phyloP scores from a whole-genome alignment of 2,888 invertebrate species.

The Ophion ventricosus region DNA sequence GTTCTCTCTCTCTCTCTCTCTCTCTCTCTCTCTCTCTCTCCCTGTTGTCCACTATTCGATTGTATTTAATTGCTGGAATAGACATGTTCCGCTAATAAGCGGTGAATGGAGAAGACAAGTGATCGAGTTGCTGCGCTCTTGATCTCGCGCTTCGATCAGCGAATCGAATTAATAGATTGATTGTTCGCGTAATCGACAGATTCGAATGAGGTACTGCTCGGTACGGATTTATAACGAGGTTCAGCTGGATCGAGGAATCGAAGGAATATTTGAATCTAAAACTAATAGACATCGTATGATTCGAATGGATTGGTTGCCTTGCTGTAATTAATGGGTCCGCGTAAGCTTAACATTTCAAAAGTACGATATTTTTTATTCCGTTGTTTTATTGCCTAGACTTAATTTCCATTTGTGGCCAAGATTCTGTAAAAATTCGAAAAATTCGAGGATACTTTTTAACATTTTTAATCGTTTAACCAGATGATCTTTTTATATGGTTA shows the following conservation, averaged over 20 bases:
- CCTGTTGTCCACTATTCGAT: not conserved
- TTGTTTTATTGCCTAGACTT: too few relatives aligned
- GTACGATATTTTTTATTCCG: too few relatives aligned
- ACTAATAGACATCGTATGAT: too few relatives aligned
- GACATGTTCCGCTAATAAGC: constrained; percentile 33
- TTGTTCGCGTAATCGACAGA: constrained; percentile 5
- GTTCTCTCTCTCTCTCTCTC: not conserved
- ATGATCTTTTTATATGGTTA: too few relatives aligned
- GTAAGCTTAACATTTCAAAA: too few relatives aligned
- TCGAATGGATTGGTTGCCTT: too few relatives aligned
- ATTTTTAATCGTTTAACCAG: too few relatives aligned
- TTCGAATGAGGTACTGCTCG: not conserved
- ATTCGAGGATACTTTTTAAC: too few relatives aligned
- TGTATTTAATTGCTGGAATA: constrained; percentile 35
- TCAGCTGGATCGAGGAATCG: not conserved
- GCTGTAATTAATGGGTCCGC: too few relatives aligned
- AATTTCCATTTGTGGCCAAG: too few relatives aligned
- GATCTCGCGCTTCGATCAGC: constrained; percentile 53
- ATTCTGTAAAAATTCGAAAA: too few relatives aligned
- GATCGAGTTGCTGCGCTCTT: constrained; percentile 17
- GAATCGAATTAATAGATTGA: constrained; percentile 53
- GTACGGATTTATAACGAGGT: not conserved
- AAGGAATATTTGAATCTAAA: too few relatives aligned
- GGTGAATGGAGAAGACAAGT: constrained; percentile 19
- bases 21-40: constrained; percentile 4